A percentile compares a stretch with the other conserved stretches of the same genome.
phyloP scores from a whole-genome alignment of 1,140 invertebrate species.

The Nylanderia fulva region DNA sequence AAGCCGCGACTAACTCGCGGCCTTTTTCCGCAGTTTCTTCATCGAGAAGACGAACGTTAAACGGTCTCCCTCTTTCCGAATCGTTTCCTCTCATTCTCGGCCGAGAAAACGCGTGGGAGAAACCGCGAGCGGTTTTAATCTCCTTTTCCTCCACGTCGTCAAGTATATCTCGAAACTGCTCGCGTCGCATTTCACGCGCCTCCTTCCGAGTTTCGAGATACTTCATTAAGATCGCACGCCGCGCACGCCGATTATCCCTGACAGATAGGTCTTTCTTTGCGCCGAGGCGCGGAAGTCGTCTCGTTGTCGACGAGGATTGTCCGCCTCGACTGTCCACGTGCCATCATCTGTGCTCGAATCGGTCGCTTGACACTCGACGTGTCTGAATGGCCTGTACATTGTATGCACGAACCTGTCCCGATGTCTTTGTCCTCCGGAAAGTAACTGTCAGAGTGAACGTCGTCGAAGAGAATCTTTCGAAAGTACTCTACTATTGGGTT shows the following conservation, averaged over 20 bases:
- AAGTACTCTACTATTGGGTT: too few relatives aligned
- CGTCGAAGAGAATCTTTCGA: too few relatives aligned
- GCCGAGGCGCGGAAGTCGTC: conserved; percentile 8
- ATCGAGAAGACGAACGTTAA: conserved; percentile 30
- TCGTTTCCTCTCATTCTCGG: neutral
- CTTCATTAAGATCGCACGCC: conserved; percentile 66
- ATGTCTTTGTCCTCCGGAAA: conserved; percentile 65
- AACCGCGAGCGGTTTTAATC: neutral
- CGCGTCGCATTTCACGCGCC: neutral
- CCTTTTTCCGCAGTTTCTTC: conserved; percentile 42
- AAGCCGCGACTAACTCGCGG: conserved; percentile 32
- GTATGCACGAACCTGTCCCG: neutral
- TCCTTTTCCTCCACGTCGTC: neutral
- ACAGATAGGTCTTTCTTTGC: conserved; percentile 59
- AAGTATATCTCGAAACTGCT: neutral
- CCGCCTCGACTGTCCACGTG: conserved; percentile 64
- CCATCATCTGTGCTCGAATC: conserved; percentile 4
- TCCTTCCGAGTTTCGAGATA: conserved; percentile 24
- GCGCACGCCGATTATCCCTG: conserved; percentile 69
- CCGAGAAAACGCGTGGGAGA: neutral
- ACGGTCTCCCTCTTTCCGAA: neutral
- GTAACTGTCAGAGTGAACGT: conserved; percentile 51
- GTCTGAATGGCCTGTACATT: conserved; percentile 1
- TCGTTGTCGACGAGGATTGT: conserved; percentile 40
- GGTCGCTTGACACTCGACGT: neutral